Conservation (phyloP, 2,888 invertebrate species). For the Cerceris ruficornis region DNA sequence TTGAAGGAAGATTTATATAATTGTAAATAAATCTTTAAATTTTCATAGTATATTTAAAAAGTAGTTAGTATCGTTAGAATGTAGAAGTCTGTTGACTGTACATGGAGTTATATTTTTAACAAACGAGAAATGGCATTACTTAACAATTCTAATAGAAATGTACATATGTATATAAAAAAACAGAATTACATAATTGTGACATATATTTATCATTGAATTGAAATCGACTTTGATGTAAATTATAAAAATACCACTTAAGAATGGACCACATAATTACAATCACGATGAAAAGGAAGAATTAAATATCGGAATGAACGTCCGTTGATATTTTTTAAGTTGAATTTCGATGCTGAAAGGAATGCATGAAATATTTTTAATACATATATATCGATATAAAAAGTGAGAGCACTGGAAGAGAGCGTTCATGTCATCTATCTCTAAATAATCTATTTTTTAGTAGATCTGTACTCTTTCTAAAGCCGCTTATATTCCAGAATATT, state of each 20-base stretch:
- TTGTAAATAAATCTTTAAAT: not conserved
- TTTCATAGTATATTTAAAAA: not conserved
- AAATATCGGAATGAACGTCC: slow-evolving; percentile 12
- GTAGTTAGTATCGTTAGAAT: not conserved
- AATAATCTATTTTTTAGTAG: slow-evolving; percentile 6
- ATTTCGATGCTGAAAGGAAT: not conserved
- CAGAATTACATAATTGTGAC: slow-evolving; percentile 24
- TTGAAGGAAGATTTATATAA: not conserved
- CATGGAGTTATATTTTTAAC: not conserved
- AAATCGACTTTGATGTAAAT: not conserved
- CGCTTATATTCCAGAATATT: too few relatives aligned
- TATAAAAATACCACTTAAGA: slow-evolving; percentile 8
- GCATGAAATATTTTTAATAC: slow-evolving; percentile 10
- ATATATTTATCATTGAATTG: slow-evolving; percentile 28
- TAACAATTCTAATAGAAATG: slow-evolving; percentile 23
- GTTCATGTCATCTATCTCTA: slow-evolving; percentile 23
- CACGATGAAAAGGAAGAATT: not conserved
- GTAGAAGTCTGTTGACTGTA: too few relatives aligned
- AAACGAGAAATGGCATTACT: slow-evolving; percentile 3
- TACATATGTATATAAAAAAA: slow-evolving; percentile 42
- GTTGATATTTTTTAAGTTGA: not conserved
- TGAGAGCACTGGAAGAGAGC: slow-evolving; percentile 16
- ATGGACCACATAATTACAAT: slow-evolving; percentile 1
- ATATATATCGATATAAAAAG: slow-evolving; percentile 13
- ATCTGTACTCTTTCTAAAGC: slow-evolving; percentile 2